phyloP scores from a whole-genome alignment of 2,113 vertebrate genomes.

The Myotis brandtii region DNA sequence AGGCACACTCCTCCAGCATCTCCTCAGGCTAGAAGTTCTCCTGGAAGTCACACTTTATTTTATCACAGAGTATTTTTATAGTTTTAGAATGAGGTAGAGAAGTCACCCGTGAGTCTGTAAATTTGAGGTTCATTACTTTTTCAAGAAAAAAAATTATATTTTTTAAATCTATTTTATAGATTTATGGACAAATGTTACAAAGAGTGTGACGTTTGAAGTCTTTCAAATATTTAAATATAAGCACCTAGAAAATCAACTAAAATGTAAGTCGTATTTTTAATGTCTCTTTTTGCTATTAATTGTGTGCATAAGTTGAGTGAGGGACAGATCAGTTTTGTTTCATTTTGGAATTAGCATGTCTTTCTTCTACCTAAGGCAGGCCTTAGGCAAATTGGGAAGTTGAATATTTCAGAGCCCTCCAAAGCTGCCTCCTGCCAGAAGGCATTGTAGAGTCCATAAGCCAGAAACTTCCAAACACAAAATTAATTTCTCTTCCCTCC shows the following conservation, averaged over 20 bases:
- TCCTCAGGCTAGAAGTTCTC: conserved; percentile 24
- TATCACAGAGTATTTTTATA: conserved; percentile 28
- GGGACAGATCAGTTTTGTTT: neutral
- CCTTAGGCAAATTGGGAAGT: neutral
- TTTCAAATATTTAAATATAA: conserved; percentile 21
- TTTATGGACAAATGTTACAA: neutral
- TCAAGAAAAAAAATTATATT: neutral
- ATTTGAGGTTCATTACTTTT: conserved; percentile 46
- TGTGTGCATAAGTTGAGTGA: neutral
- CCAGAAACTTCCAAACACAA: neutral
- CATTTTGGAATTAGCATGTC: neutral
- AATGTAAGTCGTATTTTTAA: neutral
- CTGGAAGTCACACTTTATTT: conserved; percentile 25
- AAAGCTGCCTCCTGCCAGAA: neutral
- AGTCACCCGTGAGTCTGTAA: neutral
- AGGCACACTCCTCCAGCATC: neutral
- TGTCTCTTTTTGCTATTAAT: neutral
- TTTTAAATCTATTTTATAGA: neutral
- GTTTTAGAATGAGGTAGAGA: neutral
- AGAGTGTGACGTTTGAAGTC: neutral
- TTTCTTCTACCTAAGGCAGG: neutral
- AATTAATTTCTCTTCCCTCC: neutral
- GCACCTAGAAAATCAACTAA: neutral
- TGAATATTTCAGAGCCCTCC: neutral
- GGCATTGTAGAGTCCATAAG: neutral